Conservation (phyloP, 2,113 vertebrate genomes). For the Dicerorhinus sumatrensis region DNA sequence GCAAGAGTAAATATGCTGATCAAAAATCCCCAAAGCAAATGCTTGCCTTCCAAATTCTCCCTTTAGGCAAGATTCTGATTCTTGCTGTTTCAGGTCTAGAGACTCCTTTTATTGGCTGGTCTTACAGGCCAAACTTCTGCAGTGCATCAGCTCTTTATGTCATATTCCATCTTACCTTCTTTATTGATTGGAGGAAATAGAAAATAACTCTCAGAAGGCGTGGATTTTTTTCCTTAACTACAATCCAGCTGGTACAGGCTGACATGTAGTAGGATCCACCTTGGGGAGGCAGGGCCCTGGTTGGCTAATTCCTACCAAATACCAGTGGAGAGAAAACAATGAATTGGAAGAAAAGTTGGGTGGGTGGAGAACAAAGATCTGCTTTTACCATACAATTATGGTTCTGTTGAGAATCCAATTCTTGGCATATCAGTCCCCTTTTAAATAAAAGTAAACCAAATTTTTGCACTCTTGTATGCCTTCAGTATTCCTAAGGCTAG, state of each 20-base stretch:
- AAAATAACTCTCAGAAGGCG: neutral
- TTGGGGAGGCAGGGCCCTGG: neutral
- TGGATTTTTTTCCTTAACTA: neutral
- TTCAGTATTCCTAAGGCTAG: neutral
- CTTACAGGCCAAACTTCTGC: neutral
- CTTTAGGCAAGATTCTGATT: neutral
- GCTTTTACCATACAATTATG: neutral
- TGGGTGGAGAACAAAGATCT: neutral
- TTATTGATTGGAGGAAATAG: neutral
- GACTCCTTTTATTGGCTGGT: neutral
- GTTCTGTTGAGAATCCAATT: neutral
- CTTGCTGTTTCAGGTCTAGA: neutral
- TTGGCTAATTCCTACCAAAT: neutral
- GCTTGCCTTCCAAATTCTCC: neutral
- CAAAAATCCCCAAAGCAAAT: neutral
- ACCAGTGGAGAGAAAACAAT: neutral
- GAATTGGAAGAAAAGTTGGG: neutral
- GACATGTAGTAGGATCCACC: neutral
- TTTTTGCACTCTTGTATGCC: neutral
- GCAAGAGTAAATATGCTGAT: neutral
- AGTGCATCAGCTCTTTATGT: neutral
- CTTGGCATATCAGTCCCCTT: neutral
- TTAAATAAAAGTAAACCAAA: neutral
- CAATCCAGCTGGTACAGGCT: neutral
- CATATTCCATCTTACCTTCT: neutral